Base-by-base conservation (phyloP, 2,888 invertebrate genomes). In the Cheilosia impressa region DNA sequence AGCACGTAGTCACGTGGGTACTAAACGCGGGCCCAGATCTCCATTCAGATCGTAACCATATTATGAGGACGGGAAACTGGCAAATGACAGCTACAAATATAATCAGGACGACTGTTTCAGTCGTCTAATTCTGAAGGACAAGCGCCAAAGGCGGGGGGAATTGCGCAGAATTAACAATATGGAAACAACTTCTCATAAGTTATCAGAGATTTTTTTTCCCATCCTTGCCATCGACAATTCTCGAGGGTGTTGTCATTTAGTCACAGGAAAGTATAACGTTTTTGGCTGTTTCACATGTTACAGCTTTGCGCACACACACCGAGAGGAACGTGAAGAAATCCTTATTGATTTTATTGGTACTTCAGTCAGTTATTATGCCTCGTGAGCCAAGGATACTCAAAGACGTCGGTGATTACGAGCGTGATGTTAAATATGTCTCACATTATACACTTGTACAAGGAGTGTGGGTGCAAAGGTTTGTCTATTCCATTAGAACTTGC, bases 31-130 rank as follows among this genome's bases (percentile, higher is more conserved):
- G 19, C 38, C 13, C 4, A 38, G 27, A 17, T 43, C 41, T 10
- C 31, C 50, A 22, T 24, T 27, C 45, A 13, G 47, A 57, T 77
- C 53, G 57, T 72, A 7, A 34, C 60, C 45, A 53, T 69, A 58
- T 69, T 55, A 55, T 57, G 69, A 72, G 62, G 34, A 66, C 50
- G 13, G 38, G n/a, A 34, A 63, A 52, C 69, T 43, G 10, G 24
- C 63, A 9, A 69, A 50, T 57, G 24, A 19, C 27, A n/a, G 17
- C 22, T 38, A 41, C 41, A 75, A 55, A 55, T 45, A 31, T 57
- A 82, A 77, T 77, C 60, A 77, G 22, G 13, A 82, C 47, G 65
- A 82, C 57, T 71, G 71, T 34, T 77, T 71, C 69, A 71, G 77
- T 66, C 77, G 50, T 77, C 17, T 22, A 19, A 79, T 52, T n/a